These are phyloP conservation scores for Eurois occulta DNA, from an alignment of 2,888 invertebrate species.

Conservation along the genomic window DNA sequence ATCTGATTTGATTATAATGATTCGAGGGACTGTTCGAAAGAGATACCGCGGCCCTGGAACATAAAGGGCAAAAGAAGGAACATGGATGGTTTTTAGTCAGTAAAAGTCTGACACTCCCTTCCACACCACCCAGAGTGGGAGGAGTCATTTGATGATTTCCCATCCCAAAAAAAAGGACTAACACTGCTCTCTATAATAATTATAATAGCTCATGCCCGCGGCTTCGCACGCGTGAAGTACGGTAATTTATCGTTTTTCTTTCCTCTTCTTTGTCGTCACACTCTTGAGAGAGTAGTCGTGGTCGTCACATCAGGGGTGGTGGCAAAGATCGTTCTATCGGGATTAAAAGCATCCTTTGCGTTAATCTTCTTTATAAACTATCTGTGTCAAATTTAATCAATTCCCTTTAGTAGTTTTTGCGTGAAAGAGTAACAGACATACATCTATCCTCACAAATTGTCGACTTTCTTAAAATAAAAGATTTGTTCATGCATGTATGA, in stretches of 20 bases:
- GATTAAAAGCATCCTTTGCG: not conserved
- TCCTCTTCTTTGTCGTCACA: no score
- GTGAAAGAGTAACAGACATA: not conserved
- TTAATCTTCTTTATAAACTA: not conserved
- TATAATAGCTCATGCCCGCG: not conserved
- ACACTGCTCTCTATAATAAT: not conserved
- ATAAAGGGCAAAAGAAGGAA: no score
- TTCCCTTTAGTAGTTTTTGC: not conserved
- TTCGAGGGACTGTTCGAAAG: no score
- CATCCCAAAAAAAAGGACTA: no score
- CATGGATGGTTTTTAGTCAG: no score
- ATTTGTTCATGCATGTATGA: not conserved
- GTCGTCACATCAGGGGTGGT: no score
- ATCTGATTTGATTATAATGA: no score
- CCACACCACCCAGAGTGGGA: no score
- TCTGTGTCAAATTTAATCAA: not conserved
- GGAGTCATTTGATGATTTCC: no score
- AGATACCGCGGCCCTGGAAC: no score
- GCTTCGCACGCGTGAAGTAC: not conserved
- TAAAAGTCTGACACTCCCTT: no score
- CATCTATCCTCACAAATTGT: not conserved
- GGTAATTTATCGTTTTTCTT: not conserved
- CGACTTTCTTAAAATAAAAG: not conserved
- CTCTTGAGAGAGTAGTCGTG: no score
- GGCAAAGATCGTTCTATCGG: not conserved